Evolutionary conservation across 1,140 invertebrate genomes (phyloP).

Genomic region (Anagrus nilaparvatae): DNA sequence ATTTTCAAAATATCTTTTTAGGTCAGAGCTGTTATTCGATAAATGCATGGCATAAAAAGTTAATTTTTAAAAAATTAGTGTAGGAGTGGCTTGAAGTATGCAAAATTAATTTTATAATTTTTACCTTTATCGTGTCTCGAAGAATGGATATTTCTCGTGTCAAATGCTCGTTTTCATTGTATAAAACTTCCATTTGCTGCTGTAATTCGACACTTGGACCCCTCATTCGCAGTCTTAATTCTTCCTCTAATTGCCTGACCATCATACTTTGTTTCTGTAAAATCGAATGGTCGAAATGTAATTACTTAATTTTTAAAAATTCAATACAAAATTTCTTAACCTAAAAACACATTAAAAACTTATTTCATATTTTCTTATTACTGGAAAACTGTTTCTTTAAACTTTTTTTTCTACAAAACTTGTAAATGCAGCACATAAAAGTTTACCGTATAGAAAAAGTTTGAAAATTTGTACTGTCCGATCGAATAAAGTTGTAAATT

Average conservation of each 20-base stretch:
- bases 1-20: no score
- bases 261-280: constrained; percentile 92
- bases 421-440: no score
- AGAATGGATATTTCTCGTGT: constrained; percentile 90
- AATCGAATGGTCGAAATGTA: no score
- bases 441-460: no score
- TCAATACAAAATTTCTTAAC: background rate
- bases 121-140: constrained; percentile 87
- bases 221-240: constrained; percentile 72
- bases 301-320: no score
- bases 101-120: constrained; percentile 11
- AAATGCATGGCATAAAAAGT: no score
- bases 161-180: constrained; percentile 89
- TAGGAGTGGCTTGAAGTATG: no score
- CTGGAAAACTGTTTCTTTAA: background rate
- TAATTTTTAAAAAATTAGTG: no score
- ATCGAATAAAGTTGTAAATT: no score
- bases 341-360: background rate
- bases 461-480: no score
- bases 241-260: constrained; percentile 87
- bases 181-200: constrained; percentile 84
- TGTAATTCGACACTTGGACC: constrained; percentile 82
- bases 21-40: no score
- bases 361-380: background rate
- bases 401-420: constrained; percentile 3